Conservation (phyloP, 2,888 invertebrate genomes). For the Rhaphigaster nebulosa region DNA sequence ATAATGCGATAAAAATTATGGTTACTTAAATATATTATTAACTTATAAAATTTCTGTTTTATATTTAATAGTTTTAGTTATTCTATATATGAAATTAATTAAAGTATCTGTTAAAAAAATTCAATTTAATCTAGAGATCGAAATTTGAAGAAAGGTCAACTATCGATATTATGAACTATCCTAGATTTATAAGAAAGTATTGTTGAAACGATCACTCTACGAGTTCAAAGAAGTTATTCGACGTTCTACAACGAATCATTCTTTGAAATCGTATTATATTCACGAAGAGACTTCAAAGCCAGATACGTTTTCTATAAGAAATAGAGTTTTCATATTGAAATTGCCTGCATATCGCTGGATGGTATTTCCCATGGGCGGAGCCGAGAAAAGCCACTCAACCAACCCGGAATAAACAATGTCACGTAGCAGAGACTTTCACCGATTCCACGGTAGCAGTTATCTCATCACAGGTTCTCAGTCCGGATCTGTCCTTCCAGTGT, state of each 20-base stretch:
- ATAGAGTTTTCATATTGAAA: neutral
- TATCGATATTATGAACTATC: too few species aligned
- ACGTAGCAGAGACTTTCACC: conserved; percentile 37
- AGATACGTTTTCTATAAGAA: neutral
- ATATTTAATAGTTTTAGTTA: too few species aligned
- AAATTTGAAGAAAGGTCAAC: too few species aligned
- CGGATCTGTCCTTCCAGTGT: neutral
- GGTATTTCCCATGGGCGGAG: neutral
- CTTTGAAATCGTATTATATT: neutral
- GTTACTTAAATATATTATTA: too few species aligned
- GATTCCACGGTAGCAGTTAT: conserved; percentile 27
- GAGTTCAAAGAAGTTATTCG: neutral
- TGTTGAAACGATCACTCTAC: too few species aligned
- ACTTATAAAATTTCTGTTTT: too few species aligned
- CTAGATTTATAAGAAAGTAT: too few species aligned
- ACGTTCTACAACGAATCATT: neutral
- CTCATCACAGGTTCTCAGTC: neutral
- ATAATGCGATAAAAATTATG: too few species aligned
- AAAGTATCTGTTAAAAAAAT: too few species aligned
- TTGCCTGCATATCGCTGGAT: neutral
- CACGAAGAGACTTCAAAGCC: neutral
- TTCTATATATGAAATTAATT: too few species aligned
- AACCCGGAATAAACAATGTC: conserved; percentile 50
- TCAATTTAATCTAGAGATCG: too few species aligned
- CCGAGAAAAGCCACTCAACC: neutral